Conservation (phyloP, 2,113 vertebrate species). For the Tragelaphus scriptus region DNA sequence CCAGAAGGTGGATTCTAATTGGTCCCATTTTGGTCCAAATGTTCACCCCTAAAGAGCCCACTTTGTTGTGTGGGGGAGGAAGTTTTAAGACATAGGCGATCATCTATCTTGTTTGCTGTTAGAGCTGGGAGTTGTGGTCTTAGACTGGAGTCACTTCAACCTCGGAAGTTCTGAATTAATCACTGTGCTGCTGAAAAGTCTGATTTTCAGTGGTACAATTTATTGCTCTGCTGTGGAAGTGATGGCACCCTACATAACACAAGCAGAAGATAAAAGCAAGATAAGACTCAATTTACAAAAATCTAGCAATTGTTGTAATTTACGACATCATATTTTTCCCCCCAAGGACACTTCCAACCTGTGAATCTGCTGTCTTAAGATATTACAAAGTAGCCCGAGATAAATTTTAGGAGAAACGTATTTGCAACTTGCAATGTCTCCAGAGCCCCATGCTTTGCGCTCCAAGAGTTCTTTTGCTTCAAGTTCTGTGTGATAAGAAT, state of each 20-base stretch:
- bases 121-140: fast-evolving
- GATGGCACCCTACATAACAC: fast-evolving
- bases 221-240: no score
- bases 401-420: neutral
- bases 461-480: neutral
- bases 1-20: neutral
- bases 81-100: neutral
- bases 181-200: neutral
- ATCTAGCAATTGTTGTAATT: neutral
- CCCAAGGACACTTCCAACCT: neutral
- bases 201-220: neutral
- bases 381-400: neutral
- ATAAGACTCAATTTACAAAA: neutral
- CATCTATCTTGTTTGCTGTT: fast-evolving
- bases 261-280: no score
- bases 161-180: no score
- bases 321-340: fast-evolving
- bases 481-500: neutral
- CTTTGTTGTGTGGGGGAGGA: neutral
- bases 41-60: fast-evolving
- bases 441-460: neutral
- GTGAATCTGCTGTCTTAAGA: neutral
- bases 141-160: neutral
- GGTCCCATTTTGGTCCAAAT: fast-evolving
- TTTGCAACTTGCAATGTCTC: neutral